These are phyloP conservation scores for Poecilia picta DNA, from an alignment of 2,797 vertebrate genomes.

Conservation along the genomic window DNA sequence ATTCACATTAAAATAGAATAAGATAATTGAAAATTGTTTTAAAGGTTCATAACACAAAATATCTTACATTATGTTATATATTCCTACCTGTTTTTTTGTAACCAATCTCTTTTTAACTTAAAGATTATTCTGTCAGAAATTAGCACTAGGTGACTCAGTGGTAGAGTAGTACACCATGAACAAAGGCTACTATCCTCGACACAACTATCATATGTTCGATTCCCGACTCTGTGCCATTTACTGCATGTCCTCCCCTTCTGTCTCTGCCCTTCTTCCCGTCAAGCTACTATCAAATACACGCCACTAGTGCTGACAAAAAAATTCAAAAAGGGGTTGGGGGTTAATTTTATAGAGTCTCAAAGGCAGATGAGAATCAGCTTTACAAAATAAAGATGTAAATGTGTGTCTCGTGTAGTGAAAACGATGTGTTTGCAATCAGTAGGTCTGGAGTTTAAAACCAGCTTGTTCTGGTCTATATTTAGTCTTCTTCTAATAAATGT, in stretches of 20 bases:
- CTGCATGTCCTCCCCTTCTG: too few species aligned
- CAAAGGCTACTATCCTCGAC: too few species aligned
- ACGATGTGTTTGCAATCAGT: not conserved
- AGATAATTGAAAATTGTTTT: not conserved
- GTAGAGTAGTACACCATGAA: too few species aligned
- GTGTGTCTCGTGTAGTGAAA: not conserved
- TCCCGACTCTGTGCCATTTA: too few species aligned
- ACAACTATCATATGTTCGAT: too few species aligned
- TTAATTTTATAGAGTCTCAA: not conserved
- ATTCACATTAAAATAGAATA: not conserved
- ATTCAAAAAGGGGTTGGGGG: too few species aligned
- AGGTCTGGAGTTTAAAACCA: not conserved
- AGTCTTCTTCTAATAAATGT: constrained; percentile 5
- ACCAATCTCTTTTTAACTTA: not conserved
- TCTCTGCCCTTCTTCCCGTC: too few species aligned
- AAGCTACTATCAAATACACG: too few species aligned
- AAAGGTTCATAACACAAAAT: not conserved
- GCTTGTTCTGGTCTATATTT: not conserved
- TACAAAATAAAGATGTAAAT: not conserved
- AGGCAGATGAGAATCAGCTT: not conserved
- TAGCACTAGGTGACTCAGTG: too few species aligned
- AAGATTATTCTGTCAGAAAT: not conserved
- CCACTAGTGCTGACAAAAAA: too few species aligned
- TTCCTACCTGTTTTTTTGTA: not conserved
- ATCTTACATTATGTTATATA: not conserved